Evolutionary conservation across 2,113 vertebrate species (phyloP).

Genomic region (Colaptes auratus): DNA sequence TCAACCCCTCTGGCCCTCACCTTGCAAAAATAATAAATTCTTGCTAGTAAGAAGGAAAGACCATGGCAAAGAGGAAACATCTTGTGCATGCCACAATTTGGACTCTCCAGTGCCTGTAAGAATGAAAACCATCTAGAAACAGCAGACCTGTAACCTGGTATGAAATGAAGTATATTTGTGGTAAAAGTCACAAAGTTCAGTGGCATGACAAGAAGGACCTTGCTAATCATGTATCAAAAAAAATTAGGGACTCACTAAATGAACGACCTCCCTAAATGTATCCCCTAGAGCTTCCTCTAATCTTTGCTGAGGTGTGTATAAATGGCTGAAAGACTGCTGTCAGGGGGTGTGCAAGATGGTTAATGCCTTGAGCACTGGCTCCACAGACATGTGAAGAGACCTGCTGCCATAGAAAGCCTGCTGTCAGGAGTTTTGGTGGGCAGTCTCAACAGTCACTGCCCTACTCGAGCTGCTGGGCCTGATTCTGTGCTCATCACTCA

Average conservation of each 20-base stretch:
- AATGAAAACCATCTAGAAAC: not conserved
- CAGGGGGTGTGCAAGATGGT: not conserved
- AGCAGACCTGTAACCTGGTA: not conserved
- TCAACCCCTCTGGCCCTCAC: too few species aligned
- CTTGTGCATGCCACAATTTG: not conserved
- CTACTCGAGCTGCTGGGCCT: not conserved
- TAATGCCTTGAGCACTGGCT: fast-evolving
- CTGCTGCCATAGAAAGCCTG: not conserved
- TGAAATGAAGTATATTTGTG: not conserved
- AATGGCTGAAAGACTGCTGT: not conserved
- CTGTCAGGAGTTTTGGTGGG: not conserved
- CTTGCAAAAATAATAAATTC: too few species aligned
- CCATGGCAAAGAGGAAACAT: not conserved
- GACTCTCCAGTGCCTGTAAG: not conserved
- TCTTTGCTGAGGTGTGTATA: not conserved
- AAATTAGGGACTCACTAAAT: not conserved
- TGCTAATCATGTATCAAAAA: not conserved
- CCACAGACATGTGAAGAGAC: not conserved
- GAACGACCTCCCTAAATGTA: fast-evolving
- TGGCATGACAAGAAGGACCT: not conserved
- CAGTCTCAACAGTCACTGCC: too few species aligned
- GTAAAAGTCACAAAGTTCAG: not conserved
- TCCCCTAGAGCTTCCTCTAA: not conserved
- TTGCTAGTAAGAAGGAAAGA: not conserved
- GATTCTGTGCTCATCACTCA: not conserved